Base-by-base conservation (phyloP, 2,888 invertebrate genomes). In the Scaptodrosophila latifasciaeformis region DNA sequence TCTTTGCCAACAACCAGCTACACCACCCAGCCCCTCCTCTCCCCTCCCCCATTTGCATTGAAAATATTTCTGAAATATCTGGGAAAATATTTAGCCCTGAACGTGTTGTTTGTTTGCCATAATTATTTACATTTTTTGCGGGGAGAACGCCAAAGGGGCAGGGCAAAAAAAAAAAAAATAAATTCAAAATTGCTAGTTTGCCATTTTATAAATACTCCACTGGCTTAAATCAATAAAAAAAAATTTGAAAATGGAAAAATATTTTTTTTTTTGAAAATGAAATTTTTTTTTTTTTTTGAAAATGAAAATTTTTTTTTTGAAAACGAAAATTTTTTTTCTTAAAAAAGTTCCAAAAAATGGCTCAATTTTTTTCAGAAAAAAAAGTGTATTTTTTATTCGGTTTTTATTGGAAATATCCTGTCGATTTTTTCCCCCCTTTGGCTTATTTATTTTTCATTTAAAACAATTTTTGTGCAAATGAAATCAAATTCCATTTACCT, bases 401-500 rank as follows among this genome's bases (percentile, higher is more conserved):
- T 47, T 57, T 37, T 40, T 19, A 9, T 19, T 17, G 19, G 19
- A 12, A n/a, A 19, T 21, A 2, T n/a, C n/a, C n/a, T n/a, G n/a
- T n/a, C n/a, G n/a, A n/a, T n/a, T n/a, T n/a, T n/a, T n/a, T n/a
- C n/a, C n/a, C n/a, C n/a, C n/a, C n/a, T n/a, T n/a, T n/a, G n/a
- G n/a, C n/a, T n/a, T n/a, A n/a, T n/a, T n/a, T n/a, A n/a, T n/a
- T n/a, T n/a, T n/a, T n/a, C n/a, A n/a, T n/a, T n/a, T n/a, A n/a
- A n/a, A n/a, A n/a, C n/a, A n/a, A n/a, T n/a, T n/a, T n/a, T n/a
- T n/a, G n/a, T 39, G 52, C 58, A 54, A 67, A 63, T 68, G 44
- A 63, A 67, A 58, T 64, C 54, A 35, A 64, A 64, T 67, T 60
- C 67, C 49, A 42, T 44, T 56, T 56, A 21, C 21, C 10, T 27